phyloP scores from a whole-genome alignment of 1,140 invertebrate genomes.

The Schlechtendalia chinensis region DNA sequence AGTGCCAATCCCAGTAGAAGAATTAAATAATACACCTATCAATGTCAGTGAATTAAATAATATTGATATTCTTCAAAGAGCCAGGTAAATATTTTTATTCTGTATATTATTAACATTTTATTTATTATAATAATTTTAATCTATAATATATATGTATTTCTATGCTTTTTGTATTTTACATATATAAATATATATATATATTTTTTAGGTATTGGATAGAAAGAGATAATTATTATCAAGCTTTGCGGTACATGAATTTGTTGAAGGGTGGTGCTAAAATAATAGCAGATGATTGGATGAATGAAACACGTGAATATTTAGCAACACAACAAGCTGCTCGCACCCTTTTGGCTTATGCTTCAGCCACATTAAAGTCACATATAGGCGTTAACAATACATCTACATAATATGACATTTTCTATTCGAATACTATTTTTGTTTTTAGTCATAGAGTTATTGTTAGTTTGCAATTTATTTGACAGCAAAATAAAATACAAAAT shows the following conservation, averaged over 20 bases:
- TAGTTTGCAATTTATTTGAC: slow-evolving; percentile 3
- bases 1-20: slow-evolving; percentile 66
- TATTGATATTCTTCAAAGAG: slow-evolving; percentile 82
- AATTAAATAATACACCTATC: slow-evolving; percentile 69
- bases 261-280: slow-evolving; percentile 77
- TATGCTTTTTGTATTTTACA: too few species aligned
- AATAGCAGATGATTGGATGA: slow-evolving; percentile 82
- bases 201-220: slow-evolving; percentile 76
- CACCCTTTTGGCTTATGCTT: slow-evolving; percentile 79
- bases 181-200: slow-evolving; percentile 42
- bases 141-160: background rate
- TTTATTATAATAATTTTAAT: background rate
- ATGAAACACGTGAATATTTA: slow-evolving; percentile 76
- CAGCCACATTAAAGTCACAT: slow-evolving; percentile 17
- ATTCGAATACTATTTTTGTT: slow-evolving; percentile 12
- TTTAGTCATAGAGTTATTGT: slow-evolving; percentile 12
- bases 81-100: slow-evolving; percentile 62
- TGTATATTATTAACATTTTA: background rate
- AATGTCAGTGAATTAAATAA: slow-evolving; percentile 74
- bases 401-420: background rate
- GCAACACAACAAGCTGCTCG: slow-evolving; percentile 87
- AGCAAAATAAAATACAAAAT: background rate
- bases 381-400: background rate
- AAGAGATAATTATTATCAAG: slow-evolving; percentile 76
- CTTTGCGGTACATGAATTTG: slow-evolving; percentile 86